These are phyloP conservation scores for Temnothorax unifasciatus DNA, from an alignment of 2,888 invertebrate genomes.

Conservation along the genomic window DNA sequence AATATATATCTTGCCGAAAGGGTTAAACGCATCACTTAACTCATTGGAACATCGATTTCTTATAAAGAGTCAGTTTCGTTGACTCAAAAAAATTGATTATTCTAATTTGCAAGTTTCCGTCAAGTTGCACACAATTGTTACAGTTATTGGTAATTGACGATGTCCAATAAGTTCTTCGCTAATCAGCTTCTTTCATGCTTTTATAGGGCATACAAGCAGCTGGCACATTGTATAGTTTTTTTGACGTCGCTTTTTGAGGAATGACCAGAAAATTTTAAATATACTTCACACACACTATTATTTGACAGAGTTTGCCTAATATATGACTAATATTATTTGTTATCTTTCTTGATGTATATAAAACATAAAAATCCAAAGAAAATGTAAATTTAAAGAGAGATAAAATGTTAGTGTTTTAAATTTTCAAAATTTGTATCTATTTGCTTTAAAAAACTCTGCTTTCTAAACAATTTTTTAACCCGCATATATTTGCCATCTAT, in stretches of 20 bases:
- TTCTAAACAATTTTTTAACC: background rate
- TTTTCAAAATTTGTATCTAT: background rate
- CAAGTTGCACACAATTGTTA: slow-evolving; percentile 39
- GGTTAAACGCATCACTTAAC: slow-evolving; percentile 25
- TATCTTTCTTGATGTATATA: background rate
- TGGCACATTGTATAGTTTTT: slow-evolving; percentile 81
- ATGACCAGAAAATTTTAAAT: slow-evolving; percentile 29
- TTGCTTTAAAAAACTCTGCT: background rate
- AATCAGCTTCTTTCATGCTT: slow-evolving; percentile 78
- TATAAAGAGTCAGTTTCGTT: background rate
- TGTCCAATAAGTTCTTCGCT: slow-evolving; percentile 53
- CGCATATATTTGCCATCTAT: background rate
- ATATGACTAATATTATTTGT: background rate
- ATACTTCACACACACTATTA: background rate
- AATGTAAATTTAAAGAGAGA: slow-evolving; percentile 7
- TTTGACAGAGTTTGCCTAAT: background rate
- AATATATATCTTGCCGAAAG: slow-evolving; percentile 18
- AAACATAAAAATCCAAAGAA: background rate
- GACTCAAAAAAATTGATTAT: slow-evolving; percentile 20
- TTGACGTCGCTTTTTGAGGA: slow-evolving; percentile 65
- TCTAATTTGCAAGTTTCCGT: slow-evolving; percentile 27
- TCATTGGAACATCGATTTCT: slow-evolving; percentile 11
- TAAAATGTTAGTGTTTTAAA: background rate
- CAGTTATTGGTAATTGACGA: slow-evolving; percentile 35
- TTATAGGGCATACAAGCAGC: slow-evolving; percentile 85